Conservation (phyloP, 2,888 invertebrate genomes). For the Cryptus viduatorius region DNA sequence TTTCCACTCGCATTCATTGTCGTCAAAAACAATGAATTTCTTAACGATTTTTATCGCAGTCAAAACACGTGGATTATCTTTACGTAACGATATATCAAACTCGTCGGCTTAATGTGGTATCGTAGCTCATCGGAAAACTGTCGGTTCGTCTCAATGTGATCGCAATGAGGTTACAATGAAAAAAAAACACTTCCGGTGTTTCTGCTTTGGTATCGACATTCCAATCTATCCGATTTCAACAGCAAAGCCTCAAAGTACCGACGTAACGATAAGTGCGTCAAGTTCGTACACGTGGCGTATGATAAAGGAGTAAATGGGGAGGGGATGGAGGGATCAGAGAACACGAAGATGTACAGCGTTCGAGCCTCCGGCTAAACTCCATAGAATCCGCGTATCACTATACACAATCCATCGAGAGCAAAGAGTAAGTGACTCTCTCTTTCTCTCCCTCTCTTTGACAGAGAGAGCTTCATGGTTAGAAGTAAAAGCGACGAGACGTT, state of each 20-base stretch:
- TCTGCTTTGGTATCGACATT: neutral
- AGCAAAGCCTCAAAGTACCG: neutral
- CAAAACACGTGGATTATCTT: neutral
- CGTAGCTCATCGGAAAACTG: neutral
- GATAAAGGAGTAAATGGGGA: neutral
- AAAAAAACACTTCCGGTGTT: neutral
- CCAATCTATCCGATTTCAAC: neutral
- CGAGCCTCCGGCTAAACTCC: conserved; percentile 1
- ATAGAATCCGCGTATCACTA: neutral
- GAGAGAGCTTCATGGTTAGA: neutral
- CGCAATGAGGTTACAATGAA: neutral
- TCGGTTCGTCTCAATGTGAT: neutral
- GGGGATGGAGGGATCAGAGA: neutral
- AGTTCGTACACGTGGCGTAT: neutral
- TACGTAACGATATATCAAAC: conserved; percentile 3
- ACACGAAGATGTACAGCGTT: conserved; percentile 9
- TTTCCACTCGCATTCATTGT: neutral
- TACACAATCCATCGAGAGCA: conserved; percentile 15
- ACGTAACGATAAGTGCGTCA: conserved; percentile 7
- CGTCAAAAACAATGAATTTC: neutral
- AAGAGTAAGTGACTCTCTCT: conserved; percentile 6
- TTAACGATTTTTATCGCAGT: neutral
- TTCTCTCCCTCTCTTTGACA: neutral
- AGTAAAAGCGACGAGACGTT: conserved; percentile 23
- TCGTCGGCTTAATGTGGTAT: neutral